Evolutionary conservation across 2,888 invertebrate genomes (phyloP).

Genomic region (Alentia gelatinosa): DNA sequence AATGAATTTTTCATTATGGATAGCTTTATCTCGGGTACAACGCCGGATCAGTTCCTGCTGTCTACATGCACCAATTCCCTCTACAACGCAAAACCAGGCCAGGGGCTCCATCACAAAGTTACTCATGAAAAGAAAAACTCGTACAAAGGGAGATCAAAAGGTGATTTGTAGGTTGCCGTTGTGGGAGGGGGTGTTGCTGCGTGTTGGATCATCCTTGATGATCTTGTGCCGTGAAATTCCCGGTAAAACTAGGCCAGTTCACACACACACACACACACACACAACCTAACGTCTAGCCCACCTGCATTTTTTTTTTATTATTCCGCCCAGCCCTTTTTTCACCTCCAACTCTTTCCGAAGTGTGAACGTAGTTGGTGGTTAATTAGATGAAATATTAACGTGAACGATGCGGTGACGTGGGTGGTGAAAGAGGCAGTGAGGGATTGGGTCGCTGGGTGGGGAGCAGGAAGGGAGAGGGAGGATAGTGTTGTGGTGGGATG

Average conservation of each 20-base stretch:
- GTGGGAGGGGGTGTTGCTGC: not conserved
- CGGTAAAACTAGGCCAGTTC: not conserved
- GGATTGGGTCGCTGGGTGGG: not conserved
- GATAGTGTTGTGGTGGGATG: not conserved
- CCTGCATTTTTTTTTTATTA: not conserved
- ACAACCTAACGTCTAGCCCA: not conserved
- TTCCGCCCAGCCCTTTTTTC: not conserved
- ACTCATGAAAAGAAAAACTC: not conserved
- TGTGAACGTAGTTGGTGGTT: not conserved
- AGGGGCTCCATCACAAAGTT: not conserved
- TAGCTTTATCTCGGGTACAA: no score
- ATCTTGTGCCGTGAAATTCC: not conserved
- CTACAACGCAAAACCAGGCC: no score
- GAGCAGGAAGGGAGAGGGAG: not conserved
- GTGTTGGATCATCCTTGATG: not conserved
- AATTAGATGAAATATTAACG: slow-evolving; percentile 18
- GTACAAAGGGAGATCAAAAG: not conserved
- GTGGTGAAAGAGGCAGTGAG: not conserved
- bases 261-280: not conserved
- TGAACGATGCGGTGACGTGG: not conserved
- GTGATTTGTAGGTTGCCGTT: not conserved
- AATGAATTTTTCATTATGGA: no score
- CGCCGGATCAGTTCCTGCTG: no score
- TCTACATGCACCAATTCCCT: no score
- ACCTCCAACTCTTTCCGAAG: not conserved